Evolutionary conservation across 2,797 vertebrate species (phyloP).

Genomic region (Poecilia gillii): DNA sequence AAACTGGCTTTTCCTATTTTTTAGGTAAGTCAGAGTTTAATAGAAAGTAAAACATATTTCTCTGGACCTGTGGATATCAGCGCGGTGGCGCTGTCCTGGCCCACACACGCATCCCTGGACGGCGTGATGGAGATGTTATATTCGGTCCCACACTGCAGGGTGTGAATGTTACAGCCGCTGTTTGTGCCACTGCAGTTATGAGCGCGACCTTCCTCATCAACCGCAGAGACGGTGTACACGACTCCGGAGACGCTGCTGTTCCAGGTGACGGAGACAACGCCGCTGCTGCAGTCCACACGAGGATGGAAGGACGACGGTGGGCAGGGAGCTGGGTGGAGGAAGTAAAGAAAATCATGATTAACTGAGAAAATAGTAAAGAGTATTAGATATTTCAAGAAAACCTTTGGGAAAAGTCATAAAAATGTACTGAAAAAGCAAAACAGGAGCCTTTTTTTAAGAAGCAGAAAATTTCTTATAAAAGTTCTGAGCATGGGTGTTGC

Average conservation of each 20-base stretch:
- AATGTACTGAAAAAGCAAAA: not conserved
- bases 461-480: not conserved
- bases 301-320: constrained; percentile 55
- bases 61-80: constrained; percentile 72
- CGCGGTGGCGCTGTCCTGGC: constrained; percentile 59
- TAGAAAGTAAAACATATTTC: not conserved
- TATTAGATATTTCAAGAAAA: not conserved
- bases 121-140: constrained; percentile 79
- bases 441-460: not conserved
- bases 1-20: not conserved
- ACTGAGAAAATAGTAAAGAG: not conserved
- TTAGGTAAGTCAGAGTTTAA: not conserved
- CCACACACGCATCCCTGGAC: constrained; percentile 67
- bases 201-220: constrained; percentile 11
- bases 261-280: constrained; percentile 73
- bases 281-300: constrained; percentile 64
- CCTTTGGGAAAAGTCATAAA: not conserved
- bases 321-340: constrained; percentile 76
- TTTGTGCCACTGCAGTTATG: constrained; percentile 66
- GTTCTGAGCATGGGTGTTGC: not conserved
- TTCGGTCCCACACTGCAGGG: constrained; percentile 71
- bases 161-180: constrained; percentile 61
- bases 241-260: constrained; percentile 52
- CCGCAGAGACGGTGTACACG: constrained; percentile 57
- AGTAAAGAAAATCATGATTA: constrained; percentile 4